Conservation (phyloP, 1,140 invertebrate genomes). For the Atta texana region DNA sequence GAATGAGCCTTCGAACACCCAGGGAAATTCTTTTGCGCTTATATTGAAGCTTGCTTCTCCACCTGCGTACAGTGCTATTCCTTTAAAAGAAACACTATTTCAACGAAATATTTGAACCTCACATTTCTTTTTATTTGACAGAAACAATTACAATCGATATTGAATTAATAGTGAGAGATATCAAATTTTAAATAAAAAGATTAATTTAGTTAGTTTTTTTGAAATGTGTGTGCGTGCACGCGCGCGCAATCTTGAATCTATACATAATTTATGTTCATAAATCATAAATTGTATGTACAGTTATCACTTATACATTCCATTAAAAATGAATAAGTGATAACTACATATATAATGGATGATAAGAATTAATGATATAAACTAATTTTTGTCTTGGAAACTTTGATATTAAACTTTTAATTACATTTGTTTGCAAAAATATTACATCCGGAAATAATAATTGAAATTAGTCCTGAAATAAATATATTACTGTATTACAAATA, state of each 20-base stretch:
- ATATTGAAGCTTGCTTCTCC: slow-evolving; percentile 13
- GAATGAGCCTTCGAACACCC: slow-evolving; percentile 49
- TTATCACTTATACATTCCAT: neutral
- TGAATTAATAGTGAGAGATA: neutral
- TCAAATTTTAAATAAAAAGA: neutral
- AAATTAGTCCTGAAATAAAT: neutral
- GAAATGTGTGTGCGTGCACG: neutral
- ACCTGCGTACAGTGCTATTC: neutral
- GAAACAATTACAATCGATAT: neutral
- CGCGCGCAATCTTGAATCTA: neutral
- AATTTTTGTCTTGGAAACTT: neutral
- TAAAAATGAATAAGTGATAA: neutral
- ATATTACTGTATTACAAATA: neutral
- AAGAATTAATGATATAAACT: slow-evolving; percentile 17
- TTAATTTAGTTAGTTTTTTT: neutral
- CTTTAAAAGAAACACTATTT: neutral
- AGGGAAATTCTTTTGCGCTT: slow-evolving; percentile 61
- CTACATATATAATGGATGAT: no score
- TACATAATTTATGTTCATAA: neutral
- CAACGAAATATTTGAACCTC: slow-evolving; percentile 27
- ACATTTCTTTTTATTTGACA: slow-evolving; percentile 11
- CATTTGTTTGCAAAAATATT: slow-evolving; percentile 37
- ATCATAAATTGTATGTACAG: no score
- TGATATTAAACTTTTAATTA: neutral
- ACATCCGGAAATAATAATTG: neutral